Conservation (phyloP, 2,888 invertebrate genomes). For the Apotomis turbidana region DNA sequence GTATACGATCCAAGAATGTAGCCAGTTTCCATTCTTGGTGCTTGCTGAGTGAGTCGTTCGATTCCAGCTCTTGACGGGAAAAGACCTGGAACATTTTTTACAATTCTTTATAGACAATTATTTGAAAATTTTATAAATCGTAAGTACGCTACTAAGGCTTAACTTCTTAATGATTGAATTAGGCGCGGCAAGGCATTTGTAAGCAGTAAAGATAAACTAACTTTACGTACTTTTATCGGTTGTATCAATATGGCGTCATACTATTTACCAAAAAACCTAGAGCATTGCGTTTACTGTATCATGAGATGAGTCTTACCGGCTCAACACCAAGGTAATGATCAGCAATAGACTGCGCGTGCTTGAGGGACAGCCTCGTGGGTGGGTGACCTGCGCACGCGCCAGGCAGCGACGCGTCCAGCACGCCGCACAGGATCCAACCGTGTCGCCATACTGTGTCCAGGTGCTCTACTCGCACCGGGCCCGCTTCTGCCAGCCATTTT, state of each 20-base stretch:
- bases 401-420: slow-evolving; percentile 83
- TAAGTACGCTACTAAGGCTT: too few species aligned
- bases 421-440: slow-evolving; percentile 84
- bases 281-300: neutral
- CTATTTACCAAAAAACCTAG: too few species aligned
- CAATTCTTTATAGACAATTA: neutral
- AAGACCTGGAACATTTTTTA: slow-evolving; percentile 78
- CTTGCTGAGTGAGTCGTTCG: slow-evolving; percentile 73
- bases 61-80: slow-evolving; percentile 81
- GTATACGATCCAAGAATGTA: slow-evolving; percentile 79
- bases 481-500: slow-evolving; percentile 73
- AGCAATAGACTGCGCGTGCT: slow-evolving; percentile 84
- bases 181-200: too few species aligned
- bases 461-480: slow-evolving; percentile 71
- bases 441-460: slow-evolving; percentile 84
- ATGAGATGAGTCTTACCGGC: slow-evolving; percentile 67
- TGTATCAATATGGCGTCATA: too few species aligned
- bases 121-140: neutral
- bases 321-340: slow-evolving; percentile 85
- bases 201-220: too few species aligned
- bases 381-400: slow-evolving; percentile 85
- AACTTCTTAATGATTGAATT: too few species aligned
- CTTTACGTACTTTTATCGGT: too few species aligned
- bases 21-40: slow-evolving; percentile 83
- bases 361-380: slow-evolving; percentile 70